Base-by-base conservation (phyloP, 2,888 invertebrate genomes). In the Hedychridium roseum region DNA sequence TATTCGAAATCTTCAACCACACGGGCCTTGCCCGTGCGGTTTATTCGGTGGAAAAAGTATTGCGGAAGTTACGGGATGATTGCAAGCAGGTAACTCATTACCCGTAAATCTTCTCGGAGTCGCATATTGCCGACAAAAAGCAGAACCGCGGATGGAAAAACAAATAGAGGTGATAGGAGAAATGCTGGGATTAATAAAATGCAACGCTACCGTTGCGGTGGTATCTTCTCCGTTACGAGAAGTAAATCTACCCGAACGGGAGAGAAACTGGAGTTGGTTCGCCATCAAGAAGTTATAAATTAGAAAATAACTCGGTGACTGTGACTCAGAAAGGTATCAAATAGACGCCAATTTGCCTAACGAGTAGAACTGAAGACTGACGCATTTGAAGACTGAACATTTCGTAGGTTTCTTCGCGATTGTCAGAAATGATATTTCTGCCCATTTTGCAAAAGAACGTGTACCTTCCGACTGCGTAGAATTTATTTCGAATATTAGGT, bases 61-160 rank as follows among this genome's bases (percentile, higher is more conserved):
- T 47, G 38, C 38, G 23, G 45, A 38, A 50, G 57, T 58, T 54
- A 49, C 46, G 52, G 41, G 18, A 50, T 40, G 46, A 52, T 55
- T 53, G 28, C 38, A 17, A 17, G 38, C 45, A 48, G 51, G 52
- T 50, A 60, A 54, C 48, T 44, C 47, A 32, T 41, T 28, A 34
- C 49, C 54, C 47, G 65, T 67, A 67, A 67, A 67, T 67, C 58
- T 54, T 58, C 51, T 44, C 50, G 26, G 43, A 30, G 53, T 49
- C 47, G 40, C 38, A n/a, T n/a, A n/a, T n/a, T n/a, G n/a, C n/a
- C n/a, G n/a, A 57, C 47, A 26, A 35, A 16, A n/a, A n/a, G n/a
- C 18, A 28, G 5, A 30, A 27, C 12, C 17, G 18, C 11, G 31
- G 16, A 28, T 31, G 15, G 23, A 32, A 44, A 55, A 49, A 36